These are phyloP conservation scores for Pimephales promelas DNA, from an alignment of 2,113 vertebrate genomes.

Conservation along the genomic window DNA sequence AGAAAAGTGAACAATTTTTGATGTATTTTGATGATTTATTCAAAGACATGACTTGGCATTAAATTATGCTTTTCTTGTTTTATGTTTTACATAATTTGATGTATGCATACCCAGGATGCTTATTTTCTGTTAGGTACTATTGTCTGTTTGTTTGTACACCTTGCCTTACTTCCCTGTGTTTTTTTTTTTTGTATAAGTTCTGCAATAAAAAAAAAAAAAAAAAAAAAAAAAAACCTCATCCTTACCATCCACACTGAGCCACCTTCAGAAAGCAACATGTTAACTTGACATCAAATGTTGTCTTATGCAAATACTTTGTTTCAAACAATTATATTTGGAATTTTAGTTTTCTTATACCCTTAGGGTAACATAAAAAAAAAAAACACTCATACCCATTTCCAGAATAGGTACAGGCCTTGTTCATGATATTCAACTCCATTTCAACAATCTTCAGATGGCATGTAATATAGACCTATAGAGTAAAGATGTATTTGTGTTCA, in stretches of 20 bases:
- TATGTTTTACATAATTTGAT: no score
- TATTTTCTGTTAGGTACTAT: no score
- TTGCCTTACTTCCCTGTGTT: no score
- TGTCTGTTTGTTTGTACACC: no score
- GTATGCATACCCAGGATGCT: no score
- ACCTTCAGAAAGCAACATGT: slow-evolving; percentile 42
- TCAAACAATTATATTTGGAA: background rate
- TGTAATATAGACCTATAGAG: slow-evolving; percentile 48
- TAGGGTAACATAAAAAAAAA: background rate
- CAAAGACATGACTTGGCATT: no score
- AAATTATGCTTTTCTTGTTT: no score
- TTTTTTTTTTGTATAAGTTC: no score
- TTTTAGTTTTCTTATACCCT: background rate
- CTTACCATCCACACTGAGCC: slow-evolving; percentile 42
- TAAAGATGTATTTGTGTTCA: background rate
- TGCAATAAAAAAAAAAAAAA: no score
- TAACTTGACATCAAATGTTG: background rate
- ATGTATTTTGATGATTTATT: no score
- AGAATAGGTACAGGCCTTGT: slow-evolving; percentile 45
- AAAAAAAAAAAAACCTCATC: slow-evolving; percentile 47
- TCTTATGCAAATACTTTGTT: background rate
- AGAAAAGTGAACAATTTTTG: no score
- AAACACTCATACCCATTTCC: slow-evolving; percentile 18
- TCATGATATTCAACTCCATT: background rate
- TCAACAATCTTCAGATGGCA: slow-evolving; percentile 45